These are phyloP conservation scores for Ptilonorhynchus violaceus DNA, from an alignment of 2,113 vertebrate genomes.

Conservation along the genomic window DNA sequence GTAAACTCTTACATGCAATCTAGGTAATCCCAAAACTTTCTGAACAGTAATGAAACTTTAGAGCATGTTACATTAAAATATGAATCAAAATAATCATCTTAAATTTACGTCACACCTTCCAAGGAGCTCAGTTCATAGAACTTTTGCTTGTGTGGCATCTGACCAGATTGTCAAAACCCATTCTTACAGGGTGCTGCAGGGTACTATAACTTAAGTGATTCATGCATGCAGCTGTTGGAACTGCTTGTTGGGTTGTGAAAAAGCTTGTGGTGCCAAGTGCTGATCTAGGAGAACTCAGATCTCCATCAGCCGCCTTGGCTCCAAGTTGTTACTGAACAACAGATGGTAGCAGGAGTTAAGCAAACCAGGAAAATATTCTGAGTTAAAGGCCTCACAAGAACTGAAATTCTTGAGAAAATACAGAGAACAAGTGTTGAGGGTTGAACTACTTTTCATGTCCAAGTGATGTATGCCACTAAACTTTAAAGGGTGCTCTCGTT, in stretches of 20 bases:
- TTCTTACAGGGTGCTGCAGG: slow-evolving; percentile 38
- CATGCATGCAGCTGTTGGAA: slow-evolving; percentile 60
- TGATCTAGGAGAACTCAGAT: slow-evolving; percentile 60
- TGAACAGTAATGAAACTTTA: not conserved
- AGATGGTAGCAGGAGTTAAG: slow-evolving; percentile 57
- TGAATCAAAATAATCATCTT: not conserved
- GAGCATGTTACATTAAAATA: not conserved
- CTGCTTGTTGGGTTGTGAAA: slow-evolving; percentile 56
- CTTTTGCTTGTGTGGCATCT: slow-evolving; percentile 5
- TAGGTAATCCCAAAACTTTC: not conserved
- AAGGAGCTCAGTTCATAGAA: not conserved
- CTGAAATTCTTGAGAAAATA: not conserved
- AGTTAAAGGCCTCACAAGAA: slow-evolving; percentile 25
- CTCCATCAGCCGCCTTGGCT: slow-evolving; percentile 57
- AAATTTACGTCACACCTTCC: not conserved
- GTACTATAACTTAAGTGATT: slow-evolving; percentile 51
- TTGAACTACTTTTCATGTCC: not conserved
- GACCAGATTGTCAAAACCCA: slow-evolving; percentile 33
- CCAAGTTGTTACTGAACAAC: slow-evolving; percentile 20
- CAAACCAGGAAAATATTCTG: slow-evolving; percentile 44
- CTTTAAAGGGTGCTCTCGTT: not conserved
- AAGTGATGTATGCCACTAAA: not conserved
- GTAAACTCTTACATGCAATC: not conserved
- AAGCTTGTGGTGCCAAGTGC: slow-evolving; percentile 51
- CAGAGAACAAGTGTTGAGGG: not conserved